phyloP scores from a whole-genome alignment of 2,888 invertebrate genomes.

The Diploptera punctata region DNA sequence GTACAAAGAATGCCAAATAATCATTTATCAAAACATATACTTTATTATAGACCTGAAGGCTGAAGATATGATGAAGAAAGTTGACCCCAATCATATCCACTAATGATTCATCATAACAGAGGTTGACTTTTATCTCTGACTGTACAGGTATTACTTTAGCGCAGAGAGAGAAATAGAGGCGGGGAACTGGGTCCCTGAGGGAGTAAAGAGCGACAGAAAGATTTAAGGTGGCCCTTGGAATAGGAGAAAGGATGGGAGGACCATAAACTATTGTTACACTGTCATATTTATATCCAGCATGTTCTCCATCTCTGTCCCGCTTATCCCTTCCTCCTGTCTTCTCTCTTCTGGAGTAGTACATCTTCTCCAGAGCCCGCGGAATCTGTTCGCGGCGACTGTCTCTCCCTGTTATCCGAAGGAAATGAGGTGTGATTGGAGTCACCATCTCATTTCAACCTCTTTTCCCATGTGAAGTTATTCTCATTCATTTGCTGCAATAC shows the following conservation, averaged over 20 bases:
- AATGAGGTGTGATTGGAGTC: slow-evolving; percentile 23
- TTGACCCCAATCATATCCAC: too few species aligned
- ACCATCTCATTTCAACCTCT: not conserved
- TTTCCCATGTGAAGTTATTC: slow-evolving; percentile 1
- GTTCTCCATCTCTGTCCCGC: not conserved
- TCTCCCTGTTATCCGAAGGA: not conserved
- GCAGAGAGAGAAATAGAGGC: not conserved
- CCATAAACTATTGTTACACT: slow-evolving; percentile 42
- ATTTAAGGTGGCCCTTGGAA: slow-evolving; percentile 39
- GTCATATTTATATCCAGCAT: slow-evolving; percentile 41
- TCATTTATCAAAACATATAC: too few species aligned
- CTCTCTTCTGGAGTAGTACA: slow-evolving; percentile 3
- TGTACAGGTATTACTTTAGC: slow-evolving; percentile 28
- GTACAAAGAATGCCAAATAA: too few species aligned
- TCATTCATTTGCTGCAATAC: not conserved
- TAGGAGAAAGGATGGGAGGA: slow-evolving; percentile 34
- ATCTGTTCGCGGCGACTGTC: not conserved
- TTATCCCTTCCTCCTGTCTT: not conserved
- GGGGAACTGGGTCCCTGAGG: slow-evolving; percentile 30
- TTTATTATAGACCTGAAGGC: too few species aligned
- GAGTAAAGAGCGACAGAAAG: slow-evolving; percentile 38
- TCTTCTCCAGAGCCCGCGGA: not conserved
- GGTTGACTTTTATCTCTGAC: not conserved
- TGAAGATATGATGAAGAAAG: too few species aligned
- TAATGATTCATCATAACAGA: not conserved